Base-by-base conservation (phyloP, 2,113 vertebrate species). In the Atherinomorus stipes region DNA sequence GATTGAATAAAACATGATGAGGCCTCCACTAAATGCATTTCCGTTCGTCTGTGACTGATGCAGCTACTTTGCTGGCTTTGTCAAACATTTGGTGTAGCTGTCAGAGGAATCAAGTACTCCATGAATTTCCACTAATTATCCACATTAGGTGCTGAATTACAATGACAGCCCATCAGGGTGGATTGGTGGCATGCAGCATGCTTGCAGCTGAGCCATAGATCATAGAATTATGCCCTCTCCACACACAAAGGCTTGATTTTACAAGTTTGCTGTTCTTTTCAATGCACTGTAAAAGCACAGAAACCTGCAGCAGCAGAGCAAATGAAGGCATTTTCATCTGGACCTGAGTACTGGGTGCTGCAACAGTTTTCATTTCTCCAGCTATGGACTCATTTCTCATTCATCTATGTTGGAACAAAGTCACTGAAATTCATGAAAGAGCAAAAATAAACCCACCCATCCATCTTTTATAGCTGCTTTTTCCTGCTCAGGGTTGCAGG, bases 1-100 rank as follows among this genome's bases (percentile, higher is more conserved):
- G 91, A 95, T 94, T 94, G 93, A 93, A 94, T 94, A 92, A 94
- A 93, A 93, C 91, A 94, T 93, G 91, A 93, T 87, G 92, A 92
- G 78, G 90, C 88, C 87, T 83, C 83, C 78, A 52, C 90, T 93
- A 93, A 94, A 93, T 76, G 91, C 89, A 88, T 93, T 95, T 94
- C 77, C 87, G 88, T 49, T 90, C 69, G 74, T 56, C 85, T 92
- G 90, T 95, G 94, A 94, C 90, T 89, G 92, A 94, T 94, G 91
- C 89, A 37, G 83, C 85, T 88, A 89, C 81, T 90, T 87, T 81
- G 75, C 81, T 49, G 90, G 83, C 79, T 89, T 89, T 83, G 86
- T 93, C 88, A 93, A 93, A 92, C 89, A 89, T 92, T 90, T 88
- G 91, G 83, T 66, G 62, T 76, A 69, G 89, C 85, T 79, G 90